Percentiles rank a stretch among this genome's conserved stretches.
Evolutionary conservation across 1,140 invertebrate species (phyloP).

Genomic region (Sminthurinus signatus): DNA sequence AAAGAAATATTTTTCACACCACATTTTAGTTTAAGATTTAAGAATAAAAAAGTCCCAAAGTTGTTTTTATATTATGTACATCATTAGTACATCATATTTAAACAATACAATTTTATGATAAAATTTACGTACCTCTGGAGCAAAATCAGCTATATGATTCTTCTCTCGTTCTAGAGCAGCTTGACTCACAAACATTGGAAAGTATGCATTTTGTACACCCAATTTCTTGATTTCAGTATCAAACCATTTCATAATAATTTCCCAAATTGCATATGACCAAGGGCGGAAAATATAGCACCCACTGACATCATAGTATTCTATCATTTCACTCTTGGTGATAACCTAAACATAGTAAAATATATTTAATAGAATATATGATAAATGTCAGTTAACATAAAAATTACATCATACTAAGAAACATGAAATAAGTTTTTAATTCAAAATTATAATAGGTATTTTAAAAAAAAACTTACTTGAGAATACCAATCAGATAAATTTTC

Average conservation of each 20-base stretch:
- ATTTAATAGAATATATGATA: background rate
- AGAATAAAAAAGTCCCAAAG: background rate
- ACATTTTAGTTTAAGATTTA: too few relatives aligned
- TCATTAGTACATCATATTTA: too few relatives aligned
- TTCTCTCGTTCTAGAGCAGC: conserved; percentile 91
- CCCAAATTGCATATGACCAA: conserved; percentile 97
- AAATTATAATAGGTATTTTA: too few relatives aligned
- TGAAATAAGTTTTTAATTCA: background rate
- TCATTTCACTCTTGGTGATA: conserved; percentile 96
- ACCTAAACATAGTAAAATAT: conserved; percentile 49
- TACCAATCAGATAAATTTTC: conserved; percentile 97
- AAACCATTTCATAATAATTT: conserved; percentile 81
- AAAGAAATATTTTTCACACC: too few relatives aligned
- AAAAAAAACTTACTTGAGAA: conserved; percentile 61
- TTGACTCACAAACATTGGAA: conserved; percentile 95
- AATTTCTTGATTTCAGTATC: conserved; percentile 83
- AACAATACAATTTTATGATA: conserved; percentile 9
- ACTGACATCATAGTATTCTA: conserved; percentile 99
- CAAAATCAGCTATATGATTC: conserved; percentile 94
- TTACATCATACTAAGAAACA: background rate
- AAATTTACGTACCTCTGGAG: conserved; percentile 69
- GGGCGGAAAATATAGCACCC: conserved; percentile 97
- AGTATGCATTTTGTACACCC: conserved; percentile 95
- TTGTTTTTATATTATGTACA: background rate
- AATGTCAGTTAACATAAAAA: conserved; percentile 10